Percentiles rank a stretch among this genome's conserved stretches.
Evolutionary conservation across 1,140 invertebrate genomes (phyloP).

Genomic region (Macrobrachium nipponense): DNA sequence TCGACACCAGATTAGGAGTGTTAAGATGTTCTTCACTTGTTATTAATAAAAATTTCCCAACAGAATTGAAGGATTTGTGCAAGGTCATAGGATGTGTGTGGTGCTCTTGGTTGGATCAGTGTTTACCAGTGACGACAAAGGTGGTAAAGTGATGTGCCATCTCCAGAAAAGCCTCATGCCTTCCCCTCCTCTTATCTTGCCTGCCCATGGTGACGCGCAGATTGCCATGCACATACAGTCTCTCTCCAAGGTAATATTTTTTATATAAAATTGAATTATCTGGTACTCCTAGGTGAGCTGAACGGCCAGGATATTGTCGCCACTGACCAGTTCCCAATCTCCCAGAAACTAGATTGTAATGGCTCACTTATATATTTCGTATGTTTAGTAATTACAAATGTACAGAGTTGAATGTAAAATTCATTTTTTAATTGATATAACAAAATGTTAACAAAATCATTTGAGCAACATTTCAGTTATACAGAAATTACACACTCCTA

Average conservation of each 20-base stretch:
- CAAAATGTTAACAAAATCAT: no score
- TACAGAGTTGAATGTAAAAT: no score
- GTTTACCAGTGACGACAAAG: slow-evolving; percentile 34
- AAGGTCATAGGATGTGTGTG: not conserved
- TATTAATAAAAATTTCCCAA: not conserved
- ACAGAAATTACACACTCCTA: no score
- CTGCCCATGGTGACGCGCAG: slow-evolving; percentile 41
- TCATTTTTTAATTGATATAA: no score
- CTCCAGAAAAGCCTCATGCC: slow-evolving; percentile 19
- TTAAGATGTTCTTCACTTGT: not conserved
- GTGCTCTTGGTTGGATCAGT: slow-evolving; percentile 28
- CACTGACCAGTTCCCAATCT: no score
- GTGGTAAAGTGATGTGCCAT: not conserved
- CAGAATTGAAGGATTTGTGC: slow-evolving; percentile 2
- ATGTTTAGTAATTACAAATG: no score
- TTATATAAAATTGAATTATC: no score
- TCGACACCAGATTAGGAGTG: not conserved
- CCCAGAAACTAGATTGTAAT: no score
- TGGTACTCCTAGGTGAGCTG: slow-evolving; percentile 7
- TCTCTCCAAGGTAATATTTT: slow-evolving; percentile 20
- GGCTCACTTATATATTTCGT: no score
- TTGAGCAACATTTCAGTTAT: no score
- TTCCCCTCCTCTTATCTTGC: slow-evolving; percentile 27
- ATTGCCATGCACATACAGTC: slow-evolving; percentile 26
- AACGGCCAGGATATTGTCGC: no score